Conservation (phyloP, 2,888 invertebrate genomes). For the Tachina lurida region DNA sequence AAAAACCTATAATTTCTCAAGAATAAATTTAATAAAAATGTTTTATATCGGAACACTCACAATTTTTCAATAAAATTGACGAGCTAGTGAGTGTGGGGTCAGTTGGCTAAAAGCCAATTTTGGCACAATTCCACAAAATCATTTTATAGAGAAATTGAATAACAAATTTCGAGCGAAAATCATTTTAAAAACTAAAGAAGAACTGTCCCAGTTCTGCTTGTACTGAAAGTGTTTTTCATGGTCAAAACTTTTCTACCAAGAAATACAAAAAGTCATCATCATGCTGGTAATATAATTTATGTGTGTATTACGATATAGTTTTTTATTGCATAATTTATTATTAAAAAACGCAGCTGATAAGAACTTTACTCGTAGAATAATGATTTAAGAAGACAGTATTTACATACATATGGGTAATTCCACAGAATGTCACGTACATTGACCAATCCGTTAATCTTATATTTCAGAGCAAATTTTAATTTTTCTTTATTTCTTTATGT, state of each 20-base stretch:
- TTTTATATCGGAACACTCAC: not conserved
- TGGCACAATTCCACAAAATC: not conserved
- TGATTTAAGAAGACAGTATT: no score
- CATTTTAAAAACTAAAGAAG: not conserved
- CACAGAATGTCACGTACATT: no score
- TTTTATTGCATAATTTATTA: not conserved
- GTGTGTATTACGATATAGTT: no score
- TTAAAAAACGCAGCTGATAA: not conserved
- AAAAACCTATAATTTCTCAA: constrained; percentile 27
- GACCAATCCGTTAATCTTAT: no score
- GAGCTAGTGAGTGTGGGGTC: not conserved
- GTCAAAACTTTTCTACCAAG: constrained; percentile 23
- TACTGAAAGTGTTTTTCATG: not conserved
- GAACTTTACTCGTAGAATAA: no score
- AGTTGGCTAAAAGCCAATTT: constrained; percentile 46
- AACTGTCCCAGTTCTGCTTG: not conserved
- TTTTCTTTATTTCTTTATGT: no score
- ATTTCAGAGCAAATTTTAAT: no score
- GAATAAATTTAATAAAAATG: not conserved
- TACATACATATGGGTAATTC: no score
- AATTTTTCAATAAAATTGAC: constrained; percentile 17
- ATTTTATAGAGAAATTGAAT: not conserved
- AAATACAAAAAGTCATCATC: constrained; percentile 3
- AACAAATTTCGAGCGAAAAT: not conserved
- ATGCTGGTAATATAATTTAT: no score